Evolutionary conservation across 2,888 invertebrate genomes (phyloP).

Genomic region (Trachelus stipa): DNA sequence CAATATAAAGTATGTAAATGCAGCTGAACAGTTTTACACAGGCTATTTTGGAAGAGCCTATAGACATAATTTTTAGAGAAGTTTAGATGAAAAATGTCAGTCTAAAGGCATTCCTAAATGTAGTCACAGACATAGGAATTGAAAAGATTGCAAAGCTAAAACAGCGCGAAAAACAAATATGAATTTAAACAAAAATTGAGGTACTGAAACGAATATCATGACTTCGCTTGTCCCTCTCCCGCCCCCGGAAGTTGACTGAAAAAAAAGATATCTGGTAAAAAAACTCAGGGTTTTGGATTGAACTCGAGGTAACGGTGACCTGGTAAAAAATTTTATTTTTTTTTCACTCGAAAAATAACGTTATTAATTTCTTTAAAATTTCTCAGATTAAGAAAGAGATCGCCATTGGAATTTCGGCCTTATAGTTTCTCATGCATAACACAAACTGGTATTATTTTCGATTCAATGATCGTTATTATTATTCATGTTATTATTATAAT

Average conservation of each 20-base stretch:
- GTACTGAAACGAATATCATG: neutral
- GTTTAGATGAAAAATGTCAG: no score
- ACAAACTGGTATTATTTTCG: neutral
- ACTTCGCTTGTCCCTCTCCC: neutral
- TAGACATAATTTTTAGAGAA: neutral
- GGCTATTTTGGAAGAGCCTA: neutral
- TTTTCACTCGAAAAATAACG: neutral
- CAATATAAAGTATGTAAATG: neutral
- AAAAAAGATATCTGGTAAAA: neutral
- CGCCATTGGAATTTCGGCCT: neutral
- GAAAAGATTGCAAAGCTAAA: neutral
- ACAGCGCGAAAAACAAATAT: neutral
- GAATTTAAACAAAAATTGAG: neutral
- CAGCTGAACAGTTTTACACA: neutral
- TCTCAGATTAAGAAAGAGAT: neutral
- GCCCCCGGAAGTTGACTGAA: neutral
- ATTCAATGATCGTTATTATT: neutral
- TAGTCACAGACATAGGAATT: no score
- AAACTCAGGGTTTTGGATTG: neutral
- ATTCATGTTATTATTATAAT: neutral
- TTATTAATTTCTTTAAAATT: neutral
- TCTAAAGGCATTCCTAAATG: no score
- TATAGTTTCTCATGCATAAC: neutral
- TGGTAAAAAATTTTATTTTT: neutral
- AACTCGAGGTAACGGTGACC: neutral